A percentile compares a stretch with the other conserved stretches of the same genome.
Conservation (phyloP, 2,888 invertebrate genomes). For the Tridacna gigas region DNA sequence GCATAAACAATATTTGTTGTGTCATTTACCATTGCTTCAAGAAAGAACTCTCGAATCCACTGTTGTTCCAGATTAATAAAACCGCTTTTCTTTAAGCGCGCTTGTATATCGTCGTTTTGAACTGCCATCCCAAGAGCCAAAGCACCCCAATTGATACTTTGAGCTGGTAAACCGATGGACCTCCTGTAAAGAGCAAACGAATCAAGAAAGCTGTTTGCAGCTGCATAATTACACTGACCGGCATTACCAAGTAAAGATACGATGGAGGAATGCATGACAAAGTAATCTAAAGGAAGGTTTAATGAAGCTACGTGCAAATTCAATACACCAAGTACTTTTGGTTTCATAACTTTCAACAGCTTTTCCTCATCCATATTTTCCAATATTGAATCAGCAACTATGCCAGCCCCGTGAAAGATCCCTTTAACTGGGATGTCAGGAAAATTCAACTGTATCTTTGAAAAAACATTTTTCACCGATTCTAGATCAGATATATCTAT, state of each 20-base stretch:
- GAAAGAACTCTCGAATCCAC: constrained; percentile 42
- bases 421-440: constrained; percentile 54
- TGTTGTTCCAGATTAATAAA: constrained; percentile 27
- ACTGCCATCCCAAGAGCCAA: constrained; percentile 64
- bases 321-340: constrained; percentile 67
- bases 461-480: constrained; percentile 44
- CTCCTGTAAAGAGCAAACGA: constrained; percentile 63
- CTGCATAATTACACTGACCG: constrained; percentile 72
- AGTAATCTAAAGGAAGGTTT: constrained; percentile 63
- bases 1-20: constrained; percentile 35
- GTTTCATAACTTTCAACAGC: constrained; percentile 36
- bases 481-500: constrained; percentile 67
- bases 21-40: constrained; percentile 35
- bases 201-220: constrained; percentile 71
- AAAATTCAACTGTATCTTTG: constrained; percentile 8
- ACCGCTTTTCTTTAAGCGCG: constrained; percentile 43
- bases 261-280: constrained; percentile 72
- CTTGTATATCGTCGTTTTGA: constrained; percentile 22
- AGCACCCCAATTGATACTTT: constrained; percentile 75
- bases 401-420: constrained; percentile 69
- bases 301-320: constrained; percentile 69
- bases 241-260: constrained; percentile 66
- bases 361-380: constrained; percentile 46
- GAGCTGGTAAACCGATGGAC: constrained; percentile 51
- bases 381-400: constrained; percentile 54